These are phyloP conservation scores for Corydoras maculifer DNA, from an alignment of 2,113 vertebrate species.

Conservation along the genomic window DNA sequence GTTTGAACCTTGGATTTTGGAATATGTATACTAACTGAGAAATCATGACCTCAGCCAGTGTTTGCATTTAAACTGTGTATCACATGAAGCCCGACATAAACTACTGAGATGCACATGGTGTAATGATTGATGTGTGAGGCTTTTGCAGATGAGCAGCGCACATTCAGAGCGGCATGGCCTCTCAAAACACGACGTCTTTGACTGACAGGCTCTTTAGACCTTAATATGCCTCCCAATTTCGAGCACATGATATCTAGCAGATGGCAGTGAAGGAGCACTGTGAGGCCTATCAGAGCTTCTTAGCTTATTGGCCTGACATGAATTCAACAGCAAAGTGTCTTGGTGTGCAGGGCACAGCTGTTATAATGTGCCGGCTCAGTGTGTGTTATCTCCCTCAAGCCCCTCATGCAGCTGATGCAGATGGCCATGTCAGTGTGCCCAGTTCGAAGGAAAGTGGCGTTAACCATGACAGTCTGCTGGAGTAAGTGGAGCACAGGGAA, in stretches of 20 bases:
- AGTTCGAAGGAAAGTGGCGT: background rate
- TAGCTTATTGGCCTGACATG: constrained; percentile 19
- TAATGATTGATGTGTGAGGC: too few relatives aligned
- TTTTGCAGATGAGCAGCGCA: background rate
- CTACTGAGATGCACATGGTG: too few relatives aligned
- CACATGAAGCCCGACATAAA: too few relatives aligned
- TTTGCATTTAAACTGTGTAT: too few relatives aligned
- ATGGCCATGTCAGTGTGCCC: background rate
- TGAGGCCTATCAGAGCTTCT: constrained; percentile 14
- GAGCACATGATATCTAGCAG: constrained; percentile 9
- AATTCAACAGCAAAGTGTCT: constrained; percentile 4
- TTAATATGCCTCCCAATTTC: constrained; percentile 1
- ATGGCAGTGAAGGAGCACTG: constrained; percentile 14
- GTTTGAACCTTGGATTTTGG: too few relatives aligned
- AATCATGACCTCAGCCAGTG: too few relatives aligned
- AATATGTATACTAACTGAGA: too few relatives aligned
- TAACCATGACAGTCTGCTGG: background rate
- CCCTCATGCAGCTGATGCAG: background rate
- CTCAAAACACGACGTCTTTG: constrained; percentile 21
- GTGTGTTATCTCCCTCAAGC: background rate
- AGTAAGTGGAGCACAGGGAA: background rate
- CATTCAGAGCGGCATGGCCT: constrained; percentile 7
- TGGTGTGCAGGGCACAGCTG: constrained; percentile 15
- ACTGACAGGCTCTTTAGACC: background rate
- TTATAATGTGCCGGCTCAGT: background rate